These are phyloP conservation scores for Sebastes paucispinis DNA, from an alignment of 2,797 vertebrate species.

Conservation along the genomic window DNA sequence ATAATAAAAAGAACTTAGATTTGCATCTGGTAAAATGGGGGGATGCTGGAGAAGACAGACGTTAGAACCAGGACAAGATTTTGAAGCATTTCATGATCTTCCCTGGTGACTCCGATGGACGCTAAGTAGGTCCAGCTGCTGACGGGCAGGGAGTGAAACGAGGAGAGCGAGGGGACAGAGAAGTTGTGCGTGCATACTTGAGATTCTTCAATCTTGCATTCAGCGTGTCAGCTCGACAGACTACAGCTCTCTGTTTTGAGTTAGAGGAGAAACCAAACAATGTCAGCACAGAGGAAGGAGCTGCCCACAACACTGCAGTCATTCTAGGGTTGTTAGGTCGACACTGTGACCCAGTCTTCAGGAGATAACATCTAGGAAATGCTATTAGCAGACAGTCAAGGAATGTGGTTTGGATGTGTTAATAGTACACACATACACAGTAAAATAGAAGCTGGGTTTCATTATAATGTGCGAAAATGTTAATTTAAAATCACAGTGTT, in stretches of 20 bases:
- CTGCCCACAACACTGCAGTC: constrained; percentile 43
- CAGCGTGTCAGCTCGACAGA: constrained; percentile 57
- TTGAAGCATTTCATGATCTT: background rate
- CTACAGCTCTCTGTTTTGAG: constrained; percentile 65
- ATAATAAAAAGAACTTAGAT: background rate
- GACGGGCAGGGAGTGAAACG: background rate
- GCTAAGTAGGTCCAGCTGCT: constrained; percentile 43
- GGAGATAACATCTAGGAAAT: constrained; percentile 20
- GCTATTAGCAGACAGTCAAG: background rate
- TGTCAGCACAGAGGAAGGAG: constrained; percentile 55
- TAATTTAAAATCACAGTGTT: background rate
- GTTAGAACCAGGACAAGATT: background rate
- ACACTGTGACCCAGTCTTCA: constrained; percentile 4
- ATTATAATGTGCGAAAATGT: background rate
- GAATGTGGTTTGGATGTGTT: constrained; percentile 3
- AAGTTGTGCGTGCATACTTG: constrained; percentile 64
- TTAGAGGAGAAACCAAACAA: constrained; percentile 70
- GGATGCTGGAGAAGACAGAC: background rate
- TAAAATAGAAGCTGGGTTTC: background rate
- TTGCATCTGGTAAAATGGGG: background rate
- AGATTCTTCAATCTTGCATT: constrained; percentile 70
- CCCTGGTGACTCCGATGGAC: background rate
- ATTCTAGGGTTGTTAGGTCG: constrained; percentile 27
- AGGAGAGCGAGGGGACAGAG: constrained; percentile 30
- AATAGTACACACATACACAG: background rate